phyloP scores from a whole-genome alignment of 2,113 vertebrate genomes.

The Alligator sinensis region DNA sequence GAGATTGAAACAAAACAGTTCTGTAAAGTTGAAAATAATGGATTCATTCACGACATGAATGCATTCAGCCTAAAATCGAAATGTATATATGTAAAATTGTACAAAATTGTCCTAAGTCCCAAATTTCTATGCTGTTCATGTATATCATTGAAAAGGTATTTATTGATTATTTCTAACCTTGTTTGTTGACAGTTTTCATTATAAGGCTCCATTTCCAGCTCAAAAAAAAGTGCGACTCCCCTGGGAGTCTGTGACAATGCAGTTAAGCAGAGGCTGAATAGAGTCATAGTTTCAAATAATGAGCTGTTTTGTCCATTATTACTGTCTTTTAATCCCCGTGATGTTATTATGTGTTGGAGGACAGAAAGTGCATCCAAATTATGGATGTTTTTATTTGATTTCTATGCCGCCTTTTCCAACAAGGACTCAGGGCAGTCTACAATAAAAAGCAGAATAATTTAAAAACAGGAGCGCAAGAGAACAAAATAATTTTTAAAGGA shows the following conservation, averaged over 20 bases:
- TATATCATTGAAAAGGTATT: neutral
- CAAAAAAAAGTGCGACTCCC: neutral
- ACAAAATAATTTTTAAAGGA: no score
- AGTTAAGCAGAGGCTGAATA: neutral
- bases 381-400: no score
- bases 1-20: neutral
- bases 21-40: constrained; percentile 10
- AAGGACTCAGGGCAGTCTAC: no score
- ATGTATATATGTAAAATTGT: neutral
- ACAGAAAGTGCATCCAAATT: no score
- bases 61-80: neutral
- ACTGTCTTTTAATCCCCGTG: neutral
- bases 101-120: neutral
- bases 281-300: neutral
- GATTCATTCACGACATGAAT: constrained; percentile 27
- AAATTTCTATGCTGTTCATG: neutral
- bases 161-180: neutral
- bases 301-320: neutral
- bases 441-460: no score
- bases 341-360: no score
- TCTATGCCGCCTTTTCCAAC: no score
- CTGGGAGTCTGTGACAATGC: neutral
- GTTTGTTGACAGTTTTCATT: neutral
- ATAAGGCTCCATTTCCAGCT: neutral
- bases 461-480: no score